Conservation (phyloP, 2,113 vertebrate species). For the Spilogale gracilis region DNA sequence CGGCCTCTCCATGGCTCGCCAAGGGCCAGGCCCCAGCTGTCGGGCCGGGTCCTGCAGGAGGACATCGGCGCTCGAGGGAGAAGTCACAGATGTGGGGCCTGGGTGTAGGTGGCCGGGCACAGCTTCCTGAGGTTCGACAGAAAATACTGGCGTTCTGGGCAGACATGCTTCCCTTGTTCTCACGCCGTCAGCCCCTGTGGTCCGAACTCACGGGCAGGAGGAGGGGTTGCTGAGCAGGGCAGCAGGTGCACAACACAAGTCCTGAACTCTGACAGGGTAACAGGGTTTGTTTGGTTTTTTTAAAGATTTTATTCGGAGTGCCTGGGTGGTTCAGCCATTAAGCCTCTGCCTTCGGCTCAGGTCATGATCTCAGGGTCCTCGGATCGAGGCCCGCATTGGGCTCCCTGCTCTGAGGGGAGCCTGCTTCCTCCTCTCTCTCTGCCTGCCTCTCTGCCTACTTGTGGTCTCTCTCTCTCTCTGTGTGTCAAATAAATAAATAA, state of each 20-base stretch:
- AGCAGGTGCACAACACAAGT: not conserved
- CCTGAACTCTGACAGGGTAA: not conserved
- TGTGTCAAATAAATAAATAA: too few relatives aligned
- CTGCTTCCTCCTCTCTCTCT: too few relatives aligned
- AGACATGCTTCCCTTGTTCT: not conserved
- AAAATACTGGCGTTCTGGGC: not conserved
- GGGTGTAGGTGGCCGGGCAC: not conserved
- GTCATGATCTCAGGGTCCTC: too few relatives aligned
- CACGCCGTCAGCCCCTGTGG: not conserved
- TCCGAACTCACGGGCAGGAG: not conserved
- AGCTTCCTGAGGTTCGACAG: not conserved
- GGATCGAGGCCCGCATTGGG: too few relatives aligned
- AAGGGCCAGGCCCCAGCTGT: not conserved
- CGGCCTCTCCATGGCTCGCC: not conserved
- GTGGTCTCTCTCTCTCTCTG: too few relatives aligned
- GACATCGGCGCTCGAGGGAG: not conserved
- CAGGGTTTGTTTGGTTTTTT: not conserved
- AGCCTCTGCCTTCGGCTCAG: too few relatives aligned
- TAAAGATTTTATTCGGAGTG: too few relatives aligned
- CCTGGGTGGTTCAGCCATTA: too few relatives aligned
- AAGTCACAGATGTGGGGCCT: not conserved
- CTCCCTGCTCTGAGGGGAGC: too few relatives aligned
- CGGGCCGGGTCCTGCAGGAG: not conserved
- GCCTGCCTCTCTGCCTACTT: too few relatives aligned
- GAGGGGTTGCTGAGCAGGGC: not conserved